Base-by-base conservation (phyloP, 2,888 invertebrate genomes). In the Danaus chrysippus region DNA sequence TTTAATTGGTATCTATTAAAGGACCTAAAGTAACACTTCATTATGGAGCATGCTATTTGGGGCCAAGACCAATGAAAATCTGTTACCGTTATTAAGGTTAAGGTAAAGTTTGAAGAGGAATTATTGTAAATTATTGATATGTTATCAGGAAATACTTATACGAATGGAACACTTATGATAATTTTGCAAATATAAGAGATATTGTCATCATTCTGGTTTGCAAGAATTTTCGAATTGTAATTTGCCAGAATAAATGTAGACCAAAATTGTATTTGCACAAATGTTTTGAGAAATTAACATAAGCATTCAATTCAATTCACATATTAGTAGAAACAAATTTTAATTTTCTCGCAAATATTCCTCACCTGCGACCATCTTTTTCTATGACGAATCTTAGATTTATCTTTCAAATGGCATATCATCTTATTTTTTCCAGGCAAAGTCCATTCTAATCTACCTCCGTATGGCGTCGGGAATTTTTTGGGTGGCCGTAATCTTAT, bases 281-380 rank as follows among this genome's bases (percentile, higher is more conserved):
- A 34, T 34, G 23, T 34, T 34, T 34, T 34, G 23, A 41, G 49
- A 41, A 41, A 54, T 55, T 55, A 44, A n/a, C 42, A n/a, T 42
- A 17, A 10, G n/a, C 1, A 42, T 42, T 23, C 44, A 53, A 46
- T 56, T 34, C 23, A 34, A n/a, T n/a, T n/a, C 23, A 34, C 8
- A 5, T 34, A 8, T 34, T 6, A 34, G 23, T 34, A 34, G 23
- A 34, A 34, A 34, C 23, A 34, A 34, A 34, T 34, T 34, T 34
- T 3, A 5, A 34, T 34, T 34, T 34, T 5, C 23, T 34, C 8
- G 23, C 23, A 5, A 34, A 34, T 34, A 34, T 34, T 34, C 6
- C 58, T 72, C 74, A 94, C 94, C 93, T 98, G 98, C 56, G 97
- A 97, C 98, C 98, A 98, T 64, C 98, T 92, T 82, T 98, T 98